Conservation (phyloP, 2,888 invertebrate genomes). For the Elmis aenea region DNA sequence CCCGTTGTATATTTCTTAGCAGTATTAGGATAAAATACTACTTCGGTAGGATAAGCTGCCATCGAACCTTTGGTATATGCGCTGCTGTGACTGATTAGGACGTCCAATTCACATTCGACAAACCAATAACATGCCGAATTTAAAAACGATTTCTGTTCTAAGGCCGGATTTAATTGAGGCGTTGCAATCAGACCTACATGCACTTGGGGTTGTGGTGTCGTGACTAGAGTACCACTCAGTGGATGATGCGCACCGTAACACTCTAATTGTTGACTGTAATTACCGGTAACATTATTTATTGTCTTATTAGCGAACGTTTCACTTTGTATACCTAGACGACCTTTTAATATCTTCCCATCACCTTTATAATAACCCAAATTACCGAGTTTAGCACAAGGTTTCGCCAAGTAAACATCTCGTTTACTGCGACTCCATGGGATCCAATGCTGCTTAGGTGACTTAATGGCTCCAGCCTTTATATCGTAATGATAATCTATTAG, state of each 20-base stretch:
- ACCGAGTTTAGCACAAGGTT: no score
- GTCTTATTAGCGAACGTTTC: no score
- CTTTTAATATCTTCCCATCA: no score
- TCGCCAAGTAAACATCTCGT: no score
- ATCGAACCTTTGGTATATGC: constrained; percentile 5
- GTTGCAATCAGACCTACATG: constrained; percentile 6
- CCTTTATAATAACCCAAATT: no score
- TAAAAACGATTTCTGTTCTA: constrained; percentile 2
- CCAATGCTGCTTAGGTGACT: no score
- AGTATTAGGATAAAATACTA: constrained; percentile 4
- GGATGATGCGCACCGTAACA: constrained; percentile 1
- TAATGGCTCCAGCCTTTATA: no score
- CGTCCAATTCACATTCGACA: constrained; percentile 6
- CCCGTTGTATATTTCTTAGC: constrained; percentile 6
- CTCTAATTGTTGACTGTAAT: no score
- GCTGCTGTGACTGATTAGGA: not conserved
- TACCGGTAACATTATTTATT: no score
- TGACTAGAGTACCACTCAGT: not conserved
- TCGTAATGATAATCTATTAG: no score
- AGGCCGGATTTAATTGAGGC: constrained; percentile 4
- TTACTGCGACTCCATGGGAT: no score
- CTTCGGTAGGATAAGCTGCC: constrained; percentile 5
- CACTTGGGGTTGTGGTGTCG: constrained; percentile 5
- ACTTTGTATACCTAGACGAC: no score
- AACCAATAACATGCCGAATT: constrained; percentile 4